Evolutionary conservation across 2,888 invertebrate species (phyloP).

Genomic region (Allolobophora icterica): DNA sequence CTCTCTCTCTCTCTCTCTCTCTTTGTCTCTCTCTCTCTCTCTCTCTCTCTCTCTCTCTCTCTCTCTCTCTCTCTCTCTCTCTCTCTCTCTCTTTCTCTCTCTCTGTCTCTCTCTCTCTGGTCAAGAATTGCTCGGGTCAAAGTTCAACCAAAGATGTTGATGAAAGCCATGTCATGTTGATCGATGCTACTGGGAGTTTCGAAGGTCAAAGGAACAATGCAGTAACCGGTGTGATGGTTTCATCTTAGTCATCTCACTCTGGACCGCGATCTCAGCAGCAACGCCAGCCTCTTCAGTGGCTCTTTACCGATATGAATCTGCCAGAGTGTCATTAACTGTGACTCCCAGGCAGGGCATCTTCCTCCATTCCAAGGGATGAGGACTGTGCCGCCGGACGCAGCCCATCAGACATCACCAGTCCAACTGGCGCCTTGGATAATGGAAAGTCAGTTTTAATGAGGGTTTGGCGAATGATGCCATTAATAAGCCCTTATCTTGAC

Average conservation of each 20-base stretch:
- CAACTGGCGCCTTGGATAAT: background rate
- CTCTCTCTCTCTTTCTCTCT: too few relatives aligned
- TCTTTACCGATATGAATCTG: too few relatives aligned
- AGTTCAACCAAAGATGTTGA: background rate
- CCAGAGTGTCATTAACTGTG: background rate
- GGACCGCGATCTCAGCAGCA: background rate
- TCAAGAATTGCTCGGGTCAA: background rate
- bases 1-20: too few relatives aligned
- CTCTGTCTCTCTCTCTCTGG: background rate
- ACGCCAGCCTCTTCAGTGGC: background rate
- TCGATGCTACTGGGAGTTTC: too few relatives aligned
- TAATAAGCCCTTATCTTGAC: too few relatives aligned
- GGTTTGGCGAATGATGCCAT: too few relatives aligned
- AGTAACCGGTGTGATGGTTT: background rate
- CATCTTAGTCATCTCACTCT: background rate
- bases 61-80: too few relatives aligned
- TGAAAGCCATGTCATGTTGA: background rate
- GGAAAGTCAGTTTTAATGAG: too few relatives aligned
- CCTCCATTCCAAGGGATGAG: background rate
- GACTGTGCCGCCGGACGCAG: background rate
- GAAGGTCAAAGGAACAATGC: conserved; percentile 1
- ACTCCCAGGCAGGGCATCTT: background rate
- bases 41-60: too few relatives aligned
- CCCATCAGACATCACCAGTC: background rate
- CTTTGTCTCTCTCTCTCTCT: too few relatives aligned